A percentile compares a stretch with the other conserved stretches of the same genome.
These are phyloP conservation scores for Muschampia plurimacula DNA, from an alignment of 2,888 invertebrate species.

Conservation along the genomic window DNA sequence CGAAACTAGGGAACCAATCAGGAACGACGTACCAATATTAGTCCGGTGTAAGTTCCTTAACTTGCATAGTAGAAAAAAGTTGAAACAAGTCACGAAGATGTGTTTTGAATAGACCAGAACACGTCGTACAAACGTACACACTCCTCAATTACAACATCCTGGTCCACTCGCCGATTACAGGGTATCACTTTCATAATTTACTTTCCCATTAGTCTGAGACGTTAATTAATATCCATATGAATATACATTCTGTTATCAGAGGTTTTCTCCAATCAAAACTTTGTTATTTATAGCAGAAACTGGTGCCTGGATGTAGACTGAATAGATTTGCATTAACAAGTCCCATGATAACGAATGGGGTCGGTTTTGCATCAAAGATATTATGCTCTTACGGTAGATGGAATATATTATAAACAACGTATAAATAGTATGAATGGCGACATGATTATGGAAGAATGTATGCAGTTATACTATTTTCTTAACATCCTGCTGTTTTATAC, in stretches of 20 bases:
- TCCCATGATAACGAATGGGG: constrained; percentile 62
- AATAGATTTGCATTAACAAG: constrained; percentile 74
- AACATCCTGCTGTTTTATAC: neutral
- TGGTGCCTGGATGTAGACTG: constrained; percentile 51
- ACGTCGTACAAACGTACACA: neutral
- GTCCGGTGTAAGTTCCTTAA: too few species aligned
- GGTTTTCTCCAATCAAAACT: constrained; percentile 78
- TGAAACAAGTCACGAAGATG: too few species aligned
- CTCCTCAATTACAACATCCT: constrained; percentile 5
- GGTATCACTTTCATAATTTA: constrained; percentile 40
- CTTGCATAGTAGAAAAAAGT: too few species aligned
- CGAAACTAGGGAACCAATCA: too few species aligned
- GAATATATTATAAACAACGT: constrained; percentile 45
- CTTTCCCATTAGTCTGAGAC: constrained; percentile 30
- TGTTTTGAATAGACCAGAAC: too few species aligned
- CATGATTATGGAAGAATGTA: constrained; percentile 23
- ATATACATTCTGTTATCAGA: constrained; percentile 69
- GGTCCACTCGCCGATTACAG: neutral
- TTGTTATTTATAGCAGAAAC: constrained; percentile 71
- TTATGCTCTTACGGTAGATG: constrained; percentile 53
- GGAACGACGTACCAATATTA: too few species aligned
- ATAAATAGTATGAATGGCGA: constrained; percentile 18
- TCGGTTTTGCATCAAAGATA: constrained; percentile 54
- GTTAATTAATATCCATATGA: constrained; percentile 77
- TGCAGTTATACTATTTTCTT: neutral